Conservation (phyloP, 2,113 vertebrate genomes). For the Vicugna pacos region DNA sequence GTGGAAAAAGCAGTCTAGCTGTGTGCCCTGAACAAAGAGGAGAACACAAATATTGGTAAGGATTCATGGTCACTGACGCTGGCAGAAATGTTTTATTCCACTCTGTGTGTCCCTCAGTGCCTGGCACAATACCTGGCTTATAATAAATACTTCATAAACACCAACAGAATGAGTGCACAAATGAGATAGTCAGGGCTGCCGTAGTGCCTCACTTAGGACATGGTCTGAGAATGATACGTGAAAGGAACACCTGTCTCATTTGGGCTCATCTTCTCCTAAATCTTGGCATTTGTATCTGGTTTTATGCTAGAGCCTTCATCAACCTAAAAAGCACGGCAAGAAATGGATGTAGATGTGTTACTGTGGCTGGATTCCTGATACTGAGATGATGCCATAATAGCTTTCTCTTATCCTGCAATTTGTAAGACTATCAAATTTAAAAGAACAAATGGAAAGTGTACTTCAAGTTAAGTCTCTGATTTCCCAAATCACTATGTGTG, state of each 20-base stretch:
- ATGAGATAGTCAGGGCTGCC: background rate
- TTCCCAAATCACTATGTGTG: background rate
- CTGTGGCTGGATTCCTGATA: background rate
- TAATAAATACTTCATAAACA: background rate
- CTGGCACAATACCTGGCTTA: background rate
- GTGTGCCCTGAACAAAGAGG: background rate
- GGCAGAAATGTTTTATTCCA: background rate
- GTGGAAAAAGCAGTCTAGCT: background rate
- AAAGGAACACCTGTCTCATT: background rate
- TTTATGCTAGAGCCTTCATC: background rate
- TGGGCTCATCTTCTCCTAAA: background rate
- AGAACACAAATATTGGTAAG: background rate
- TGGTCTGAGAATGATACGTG: background rate
- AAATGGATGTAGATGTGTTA: background rate
- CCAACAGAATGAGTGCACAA: background rate
- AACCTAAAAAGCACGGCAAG: conserved; percentile 31
- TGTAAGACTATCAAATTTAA: conserved; percentile 18
- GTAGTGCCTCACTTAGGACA: background rate
- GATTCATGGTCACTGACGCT: background rate
- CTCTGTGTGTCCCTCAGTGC: background rate
- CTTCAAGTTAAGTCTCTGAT: conserved; percentile 19
- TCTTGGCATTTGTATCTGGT: background rate
- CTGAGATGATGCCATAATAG: background rate
- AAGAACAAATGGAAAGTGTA: conserved; percentile 39
- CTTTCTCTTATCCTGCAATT: background rate